Base-by-base conservation (phyloP, 2,113 vertebrate genomes). In the Hemichromis elongatus region DNA sequence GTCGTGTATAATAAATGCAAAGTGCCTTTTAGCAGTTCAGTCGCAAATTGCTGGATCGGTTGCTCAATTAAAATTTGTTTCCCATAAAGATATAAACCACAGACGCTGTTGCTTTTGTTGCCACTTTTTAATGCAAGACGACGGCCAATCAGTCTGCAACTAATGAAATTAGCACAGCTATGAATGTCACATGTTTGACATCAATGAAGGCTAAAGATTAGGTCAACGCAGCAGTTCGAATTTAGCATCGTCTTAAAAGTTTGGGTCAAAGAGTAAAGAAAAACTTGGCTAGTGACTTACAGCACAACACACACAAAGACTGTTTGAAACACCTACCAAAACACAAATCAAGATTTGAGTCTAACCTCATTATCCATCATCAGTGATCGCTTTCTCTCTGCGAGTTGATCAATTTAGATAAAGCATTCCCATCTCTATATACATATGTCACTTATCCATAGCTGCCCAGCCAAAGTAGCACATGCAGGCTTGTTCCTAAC, bases 341-440 rank as follows among this genome's bases (percentile, higher is more conserved):
- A 54, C 52, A 21, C n/a, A 21, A 54, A 54, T 54, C 24, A 50
- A 30, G 68, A 30, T 75, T 57, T 79, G 16, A 37, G 75, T 80
- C 88, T 86, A 47, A 90, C 86, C 92, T 86, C 73, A 6, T 83
- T 3, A 73, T 83, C 82, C 80, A 75, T 75, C 70, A 86, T 84
- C 77, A 33, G 50, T 8, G 9, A 11, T 7, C 12, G 59, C 61
- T 37, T 84, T 57, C 42, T 77, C 26, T 19, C 9, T 45, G 16
- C 33, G 19, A 33, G 56, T 7, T 24, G 56, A 61, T 9, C 30
- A 57, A 77, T 61, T 26, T 79, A 68, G 33, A 40, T 61, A 21
- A 4, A 70, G 21, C 54, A 56, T 77, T 63, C 73, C 55, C 21
- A 6, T 82, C 55, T 4, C 28, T 11, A 4, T 5, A 56, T 75